phyloP scores from a whole-genome alignment of 2,888 invertebrate genomes.

The Folsomia manolachei region DNA sequence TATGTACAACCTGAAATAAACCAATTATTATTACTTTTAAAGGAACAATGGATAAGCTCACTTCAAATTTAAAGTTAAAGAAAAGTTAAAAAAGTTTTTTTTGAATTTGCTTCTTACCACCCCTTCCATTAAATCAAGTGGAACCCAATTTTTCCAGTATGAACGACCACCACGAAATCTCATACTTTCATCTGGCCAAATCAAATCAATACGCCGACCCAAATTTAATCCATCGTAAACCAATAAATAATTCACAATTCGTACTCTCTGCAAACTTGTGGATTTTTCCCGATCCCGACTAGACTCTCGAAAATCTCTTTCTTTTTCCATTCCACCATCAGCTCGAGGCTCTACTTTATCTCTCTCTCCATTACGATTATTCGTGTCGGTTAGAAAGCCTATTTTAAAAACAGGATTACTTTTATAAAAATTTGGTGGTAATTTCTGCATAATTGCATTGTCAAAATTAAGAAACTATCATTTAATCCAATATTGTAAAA shows the following conservation, averaged over 20 bases:
- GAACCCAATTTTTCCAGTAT: slow-evolving; percentile 87
- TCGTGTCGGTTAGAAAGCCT: slow-evolving; percentile 52
- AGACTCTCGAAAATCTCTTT: slow-evolving; percentile 51
- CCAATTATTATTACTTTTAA: too few species aligned
- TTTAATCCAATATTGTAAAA: too few species aligned
- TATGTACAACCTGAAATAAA: slow-evolving; percentile 72
- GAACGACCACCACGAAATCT: slow-evolving; percentile 80
- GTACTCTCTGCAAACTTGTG: slow-evolving; percentile 48
- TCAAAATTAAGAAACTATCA: too few species aligned
- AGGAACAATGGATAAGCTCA: background rate
- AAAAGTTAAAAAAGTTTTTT: background rate
- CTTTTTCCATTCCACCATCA: slow-evolving; percentile 10
- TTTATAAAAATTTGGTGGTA: too few species aligned
- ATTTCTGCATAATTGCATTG: too few species aligned
- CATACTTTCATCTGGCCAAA: slow-evolving; percentile 91
- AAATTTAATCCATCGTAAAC: slow-evolving; percentile 90
- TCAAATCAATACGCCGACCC: slow-evolving; percentile 76
- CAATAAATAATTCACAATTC: slow-evolving; percentile 65
- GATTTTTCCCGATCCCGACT: slow-evolving; percentile 52
- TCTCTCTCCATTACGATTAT: slow-evolving; percentile 32
- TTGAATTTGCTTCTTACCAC: slow-evolving; percentile 58
- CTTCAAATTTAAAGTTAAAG: background rate
- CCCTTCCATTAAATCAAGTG: slow-evolving; percentile 88
- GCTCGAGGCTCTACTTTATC: slow-evolving; percentile 29
- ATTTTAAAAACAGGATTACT: background rate